A percentile compares a stretch with the other conserved stretches of the same genome.
Evolutionary conservation across 1,140 invertebrate genomes (phyloP).

Genomic region (Marisa cornuarietis): DNA sequence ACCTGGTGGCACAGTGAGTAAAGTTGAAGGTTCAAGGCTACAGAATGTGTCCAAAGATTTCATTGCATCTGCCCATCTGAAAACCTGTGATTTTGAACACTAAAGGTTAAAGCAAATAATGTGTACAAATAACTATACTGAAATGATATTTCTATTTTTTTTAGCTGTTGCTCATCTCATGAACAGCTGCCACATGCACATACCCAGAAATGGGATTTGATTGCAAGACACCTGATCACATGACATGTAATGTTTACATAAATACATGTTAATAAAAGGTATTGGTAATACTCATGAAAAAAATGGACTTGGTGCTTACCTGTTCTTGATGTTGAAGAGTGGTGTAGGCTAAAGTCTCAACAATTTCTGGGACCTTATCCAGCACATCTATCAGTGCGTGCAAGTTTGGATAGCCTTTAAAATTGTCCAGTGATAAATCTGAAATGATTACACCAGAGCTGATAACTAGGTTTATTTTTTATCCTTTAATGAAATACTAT

Average conservation of each 20-base stretch:
- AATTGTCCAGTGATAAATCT: conserved; percentile 6
- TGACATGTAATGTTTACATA: too few species aligned
- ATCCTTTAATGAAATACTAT: too few species aligned
- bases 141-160: too few species aligned
- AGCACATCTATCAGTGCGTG: conserved; percentile 20
- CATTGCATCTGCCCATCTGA: conserved; percentile 19
- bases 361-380: conserved; percentile 32
- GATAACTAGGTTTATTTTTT: not conserved
- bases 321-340: conserved; percentile 27
- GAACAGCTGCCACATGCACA: too few species aligned
- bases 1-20: conserved; percentile 31
- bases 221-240: too few species aligned
- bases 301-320: conserved; percentile 4
- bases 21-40: not conserved
- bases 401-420: conserved; percentile 31
- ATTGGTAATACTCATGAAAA: too few species aligned
- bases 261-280: too few species aligned
- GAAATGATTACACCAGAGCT: not conserved
- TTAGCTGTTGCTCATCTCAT: too few species aligned
- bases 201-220: too few species aligned
- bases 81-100: conserved; percentile 13
- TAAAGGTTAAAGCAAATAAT: not conserved
- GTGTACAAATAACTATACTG: too few species aligned
- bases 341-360: conserved; percentile 32
- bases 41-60: conserved; percentile 27